A percentile compares a stretch with the other conserved stretches of the same genome.
phyloP scores from a whole-genome alignment of 2,797 vertebrate species.

The Chaunax sp. region DNA sequence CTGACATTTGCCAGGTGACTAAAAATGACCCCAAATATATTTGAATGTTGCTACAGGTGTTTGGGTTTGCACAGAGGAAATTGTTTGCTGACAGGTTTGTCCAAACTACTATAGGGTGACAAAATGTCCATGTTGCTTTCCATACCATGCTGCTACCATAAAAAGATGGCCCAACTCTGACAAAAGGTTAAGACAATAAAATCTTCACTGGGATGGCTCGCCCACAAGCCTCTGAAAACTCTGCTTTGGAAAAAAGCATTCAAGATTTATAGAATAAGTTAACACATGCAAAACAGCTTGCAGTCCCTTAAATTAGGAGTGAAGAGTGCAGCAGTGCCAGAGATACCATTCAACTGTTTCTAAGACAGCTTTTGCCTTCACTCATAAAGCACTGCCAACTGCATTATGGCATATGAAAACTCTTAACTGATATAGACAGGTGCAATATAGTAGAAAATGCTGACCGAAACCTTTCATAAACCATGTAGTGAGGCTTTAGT shows the following conservation, averaged over 20 bases:
- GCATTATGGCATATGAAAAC: background rate
- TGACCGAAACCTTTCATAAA: background rate
- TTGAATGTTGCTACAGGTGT: background rate
- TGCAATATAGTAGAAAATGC: background rate
- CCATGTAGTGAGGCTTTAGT: background rate
- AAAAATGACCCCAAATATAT: background rate
- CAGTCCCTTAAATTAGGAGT: constrained; percentile 12
- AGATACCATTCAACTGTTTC: constrained; percentile 39
- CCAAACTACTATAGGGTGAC: constrained; percentile 8
- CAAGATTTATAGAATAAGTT: constrained; percentile 24
- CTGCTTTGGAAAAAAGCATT: constrained; percentile 29
- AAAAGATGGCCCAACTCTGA: background rate
- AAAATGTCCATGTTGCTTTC: background rate
- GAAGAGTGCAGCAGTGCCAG: constrained; percentile 13
- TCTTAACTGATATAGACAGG: background rate
- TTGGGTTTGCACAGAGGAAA: background rate
- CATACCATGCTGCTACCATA: background rate
- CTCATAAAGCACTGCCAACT: constrained; percentile 20
- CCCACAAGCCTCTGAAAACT: constrained; percentile 13
- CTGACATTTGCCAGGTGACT: background rate
- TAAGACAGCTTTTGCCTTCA: constrained; percentile 24
- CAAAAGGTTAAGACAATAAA: too few species aligned
- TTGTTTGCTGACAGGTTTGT: background rate
- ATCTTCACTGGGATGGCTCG: constrained; percentile 28
- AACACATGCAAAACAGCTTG: constrained; percentile 27